Evolutionary conservation across 1,140 invertebrate species (phyloP), one percentile per base, ranked within the genome.

Genomic region (Brachionus rubens): DNA sequence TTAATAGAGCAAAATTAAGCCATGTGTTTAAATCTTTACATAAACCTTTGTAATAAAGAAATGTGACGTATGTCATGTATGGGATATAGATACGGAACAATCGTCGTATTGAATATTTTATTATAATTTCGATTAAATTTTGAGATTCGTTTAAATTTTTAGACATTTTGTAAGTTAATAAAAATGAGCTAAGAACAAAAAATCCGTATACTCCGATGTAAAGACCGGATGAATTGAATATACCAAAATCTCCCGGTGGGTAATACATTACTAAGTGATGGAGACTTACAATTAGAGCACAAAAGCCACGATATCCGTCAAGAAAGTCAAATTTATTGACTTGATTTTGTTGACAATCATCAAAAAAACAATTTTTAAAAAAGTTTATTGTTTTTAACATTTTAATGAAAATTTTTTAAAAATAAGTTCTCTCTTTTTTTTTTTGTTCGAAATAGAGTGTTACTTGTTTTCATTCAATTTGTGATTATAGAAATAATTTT

Each of bases 221-320:
- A 21, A 36, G 33, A 40, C 56, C 56, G 21, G 56, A 62, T 30
- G 16, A 36, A 6, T 36, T 36, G 16, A 62, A 62, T 21, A 62
- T 62, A 21, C 6, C 28, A 28, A 62, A 62, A 19, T 62, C 56
- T 36, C 56, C 56, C 56, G 1, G 28, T 30, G 5, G 24, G 24
- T 28, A 30, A 54, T 9, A 28, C 52, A 54, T 24, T 28, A 54
- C 24, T 14, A 54, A 54, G 36, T 62, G 56, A 36, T 62, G 30
- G 28, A 62, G 33, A 36, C 16, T 30, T n/a, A 62, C 56, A 1
- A 62, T 19, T 40, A 62, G 28, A 62, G 56, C 56, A 40, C 56
- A 62, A 33, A 62, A 62, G 10, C 56, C 56, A 14, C 56, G 28
- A 33, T 62, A 62, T 36, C 56, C 56, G 3, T 62, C 56, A 16